phyloP scores from a whole-genome alignment of 1,140 invertebrate species.

The Centruroides sculpturatus region DNA sequence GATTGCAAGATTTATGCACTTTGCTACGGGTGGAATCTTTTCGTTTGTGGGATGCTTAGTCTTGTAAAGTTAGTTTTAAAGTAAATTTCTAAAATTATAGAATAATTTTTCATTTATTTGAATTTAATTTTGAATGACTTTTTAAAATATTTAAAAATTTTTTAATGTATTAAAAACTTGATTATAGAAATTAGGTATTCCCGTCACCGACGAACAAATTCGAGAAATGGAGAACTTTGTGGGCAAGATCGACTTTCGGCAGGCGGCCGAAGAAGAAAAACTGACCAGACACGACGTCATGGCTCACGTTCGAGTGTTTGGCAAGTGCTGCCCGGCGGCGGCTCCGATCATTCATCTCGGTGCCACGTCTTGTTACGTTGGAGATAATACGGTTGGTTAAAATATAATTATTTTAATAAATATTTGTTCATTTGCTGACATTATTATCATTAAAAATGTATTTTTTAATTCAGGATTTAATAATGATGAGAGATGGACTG shows the following conservation, averaged over 20 bases:
- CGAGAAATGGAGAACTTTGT: slow-evolving; percentile 67
- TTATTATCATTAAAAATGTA: neutral
- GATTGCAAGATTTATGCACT: no score
- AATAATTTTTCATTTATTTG: no score
- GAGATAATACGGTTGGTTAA: slow-evolving; percentile 71
- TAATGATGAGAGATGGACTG: slow-evolving; percentile 72
- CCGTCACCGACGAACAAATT: slow-evolving; percentile 79
- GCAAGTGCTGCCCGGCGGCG: slow-evolving; percentile 67
- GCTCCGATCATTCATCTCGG: slow-evolving; percentile 95
- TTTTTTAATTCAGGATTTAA: slow-evolving; percentile 51
- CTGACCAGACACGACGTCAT: slow-evolving; percentile 92
- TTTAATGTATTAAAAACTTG: neutral
- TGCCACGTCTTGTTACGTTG: slow-evolving; percentile 94
- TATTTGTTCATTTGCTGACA: no score
- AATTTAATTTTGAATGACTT: no score
- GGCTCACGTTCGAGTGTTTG: slow-evolving; percentile 95
- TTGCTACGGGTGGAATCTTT: no score
- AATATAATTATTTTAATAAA: neutral
- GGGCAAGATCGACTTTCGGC: slow-evolving; percentile 72
- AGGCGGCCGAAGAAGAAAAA: slow-evolving; percentile 71
- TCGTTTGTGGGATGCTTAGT: no score
- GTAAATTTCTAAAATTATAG: no score
- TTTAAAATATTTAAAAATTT: no score
- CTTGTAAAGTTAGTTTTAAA: no score
- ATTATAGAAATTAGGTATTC: slow-evolving; percentile 59